A percentile compares a stretch with the other conserved stretches of the same genome.
Conservation (phyloP, 2,797 vertebrate species). For the Dipus sagitta region DNA sequence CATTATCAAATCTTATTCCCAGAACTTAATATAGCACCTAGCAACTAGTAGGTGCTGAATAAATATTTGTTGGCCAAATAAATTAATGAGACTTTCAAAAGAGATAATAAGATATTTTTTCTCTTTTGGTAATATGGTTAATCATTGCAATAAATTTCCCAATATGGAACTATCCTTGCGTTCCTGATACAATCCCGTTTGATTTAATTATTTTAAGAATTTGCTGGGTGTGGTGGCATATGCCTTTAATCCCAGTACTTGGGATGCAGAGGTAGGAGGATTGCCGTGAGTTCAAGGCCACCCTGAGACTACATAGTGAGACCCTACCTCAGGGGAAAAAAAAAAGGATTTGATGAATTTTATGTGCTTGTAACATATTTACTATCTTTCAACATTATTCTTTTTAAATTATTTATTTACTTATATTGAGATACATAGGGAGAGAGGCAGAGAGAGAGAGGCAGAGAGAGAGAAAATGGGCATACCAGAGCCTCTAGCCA, state of each 20-base stretch:
- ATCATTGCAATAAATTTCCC: slow-evolving; percentile 45
- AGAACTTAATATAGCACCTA: slow-evolving; percentile 14
- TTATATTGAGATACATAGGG: no score
- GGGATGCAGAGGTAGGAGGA: no score
- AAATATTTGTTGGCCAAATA: slow-evolving; percentile 12
- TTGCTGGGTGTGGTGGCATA: no score
- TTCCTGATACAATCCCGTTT: slow-evolving; percentile 43
- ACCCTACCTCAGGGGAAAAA: no score
- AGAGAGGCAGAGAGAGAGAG: no score
- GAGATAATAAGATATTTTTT: slow-evolving; percentile 15
- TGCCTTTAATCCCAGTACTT: no score
- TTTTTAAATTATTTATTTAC: no score
- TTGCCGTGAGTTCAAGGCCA: no score
- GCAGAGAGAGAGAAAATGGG: no score
- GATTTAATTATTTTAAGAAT: slow-evolving; percentile 49
- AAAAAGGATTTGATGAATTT: slow-evolving; percentile 31
- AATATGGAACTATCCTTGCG: slow-evolving; percentile 56
- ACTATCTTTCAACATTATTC: neutral
- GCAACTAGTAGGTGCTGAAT: neutral
- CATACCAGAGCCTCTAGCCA: no score
- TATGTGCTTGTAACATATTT: slow-evolving; percentile 51
- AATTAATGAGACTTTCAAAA: slow-evolving; percentile 46
- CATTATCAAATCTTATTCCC: neutral
- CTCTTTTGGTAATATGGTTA: slow-evolving; percentile 16
- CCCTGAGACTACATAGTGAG: no score